These are phyloP conservation scores for Cheilosia scutellata DNA, from an alignment of 2,888 invertebrate genomes.

Conservation along the genomic window DNA sequence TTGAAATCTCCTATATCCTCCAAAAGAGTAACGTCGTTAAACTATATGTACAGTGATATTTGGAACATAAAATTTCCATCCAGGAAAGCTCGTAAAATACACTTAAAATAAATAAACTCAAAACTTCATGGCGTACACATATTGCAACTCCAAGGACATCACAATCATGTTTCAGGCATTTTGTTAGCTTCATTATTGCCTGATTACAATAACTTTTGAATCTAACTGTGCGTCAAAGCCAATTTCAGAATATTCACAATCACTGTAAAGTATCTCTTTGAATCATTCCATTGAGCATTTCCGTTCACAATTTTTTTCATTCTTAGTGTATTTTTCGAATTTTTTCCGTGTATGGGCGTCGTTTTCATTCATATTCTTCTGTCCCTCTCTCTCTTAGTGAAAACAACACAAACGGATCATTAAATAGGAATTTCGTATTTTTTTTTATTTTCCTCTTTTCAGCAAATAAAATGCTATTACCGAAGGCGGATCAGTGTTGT, in stretches of 20 bases:
- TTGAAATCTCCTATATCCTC: background rate
- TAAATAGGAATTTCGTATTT: conserved; percentile 59
- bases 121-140: too few species aligned
- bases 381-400: background rate
- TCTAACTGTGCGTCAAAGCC: conserved; percentile 11
- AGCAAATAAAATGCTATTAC: conserved; percentile 43
- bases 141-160: background rate
- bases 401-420: conserved; percentile 47
- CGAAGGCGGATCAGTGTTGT: conserved; percentile 42
- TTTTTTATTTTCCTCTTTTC: conserved; percentile 19
- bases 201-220: conserved; percentile 2
- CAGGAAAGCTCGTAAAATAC: background rate
- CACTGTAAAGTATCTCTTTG: background rate
- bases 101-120: background rate
- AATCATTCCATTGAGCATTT: conserved; percentile 42
- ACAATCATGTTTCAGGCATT: conserved; percentile 1
- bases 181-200: conserved; percentile 7
- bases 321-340: conserved; percentile 18
- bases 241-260: conserved; percentile 25
- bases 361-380: background rate
- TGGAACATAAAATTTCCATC: background rate
- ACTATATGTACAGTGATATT: background rate
- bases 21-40: background rate
- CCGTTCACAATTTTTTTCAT: conserved; percentile 30
- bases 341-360: conserved; percentile 8